A percentile compares a stretch with the other conserved stretches of the same genome.
Evolutionary conservation across 1,140 invertebrate genomes (phyloP).

Genomic region (Caenorhabditis brenneri): DNA sequence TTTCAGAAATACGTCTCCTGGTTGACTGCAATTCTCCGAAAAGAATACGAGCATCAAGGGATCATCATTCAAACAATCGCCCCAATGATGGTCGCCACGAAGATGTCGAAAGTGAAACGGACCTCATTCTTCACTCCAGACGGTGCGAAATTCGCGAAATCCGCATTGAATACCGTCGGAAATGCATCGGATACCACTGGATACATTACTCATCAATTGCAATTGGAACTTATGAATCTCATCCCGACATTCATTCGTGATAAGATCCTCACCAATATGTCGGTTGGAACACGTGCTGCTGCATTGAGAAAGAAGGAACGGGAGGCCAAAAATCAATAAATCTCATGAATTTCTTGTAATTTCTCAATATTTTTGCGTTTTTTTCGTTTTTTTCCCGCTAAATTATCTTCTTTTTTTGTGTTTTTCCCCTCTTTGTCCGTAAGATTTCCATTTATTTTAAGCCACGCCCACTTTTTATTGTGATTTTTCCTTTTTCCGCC

Average conservation of each 20-base stretch:
- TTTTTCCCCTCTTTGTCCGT: no score
- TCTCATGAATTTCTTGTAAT: no score
- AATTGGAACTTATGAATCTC: constrained; percentile 59
- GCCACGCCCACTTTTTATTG: no score
- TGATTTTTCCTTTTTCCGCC: no score
- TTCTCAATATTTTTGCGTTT: no score
- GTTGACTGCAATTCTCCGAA: constrained; percentile 59
- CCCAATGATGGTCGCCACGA: constrained; percentile 70
- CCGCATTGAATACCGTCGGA: constrained; percentile 65
- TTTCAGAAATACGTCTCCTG: constrained; percentile 62
- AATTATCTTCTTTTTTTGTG: no score
- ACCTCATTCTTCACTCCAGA: constrained; percentile 64
- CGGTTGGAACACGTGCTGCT: constrained; percentile 61
- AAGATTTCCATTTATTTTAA: no score
- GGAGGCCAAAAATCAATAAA: constrained; percentile 57
- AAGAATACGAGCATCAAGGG: constrained; percentile 62
- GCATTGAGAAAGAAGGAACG: constrained; percentile 67
- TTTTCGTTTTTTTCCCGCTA: no score
- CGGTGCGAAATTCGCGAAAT: constrained; percentile 58
- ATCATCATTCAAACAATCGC: constrained; percentile 62
- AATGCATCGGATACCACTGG: constrained; percentile 64
- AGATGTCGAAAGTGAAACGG: constrained; percentile 65
- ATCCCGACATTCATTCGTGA: constrained; percentile 60
- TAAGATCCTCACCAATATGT: constrained; percentile 60
- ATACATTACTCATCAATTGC: constrained; percentile 67